Base-by-base conservation (phyloP, 2,797 vertebrate species). In the Huso huso region DNA sequence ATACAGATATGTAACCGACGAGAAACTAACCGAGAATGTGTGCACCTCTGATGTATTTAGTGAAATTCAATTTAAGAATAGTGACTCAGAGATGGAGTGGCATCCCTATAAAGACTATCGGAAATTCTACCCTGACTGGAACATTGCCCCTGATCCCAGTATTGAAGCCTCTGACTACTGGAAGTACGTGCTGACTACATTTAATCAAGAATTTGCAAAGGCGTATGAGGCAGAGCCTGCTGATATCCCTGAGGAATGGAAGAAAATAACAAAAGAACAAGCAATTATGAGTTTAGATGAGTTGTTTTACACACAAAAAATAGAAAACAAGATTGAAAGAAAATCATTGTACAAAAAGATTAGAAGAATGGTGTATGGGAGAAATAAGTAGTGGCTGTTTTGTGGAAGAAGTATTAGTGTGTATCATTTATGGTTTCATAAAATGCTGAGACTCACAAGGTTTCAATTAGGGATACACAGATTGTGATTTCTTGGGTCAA, bases 91-190 rank as follows among this genome's bases (percentile, higher is more conserved):
- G 0, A 0, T 6, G 4, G 0, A 74, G 8, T 6, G 0, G 0
- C 70, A 77, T 59, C 69, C 71, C 0, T 77, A 48, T 58, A 81
- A 77, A 12, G 52, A 80, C 0, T 83, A 81, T 49, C 50, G 0
- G 0, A 8, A 0, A 0, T 55, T 48, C 58, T 85, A 76, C 51
- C 80, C 80, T 66, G 73, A 82, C 37, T 87, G 85, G 84, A 2
- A 9, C 11, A 84, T 86, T 73, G 69, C 76, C 11, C 75, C 78
- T 11, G 83, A 85, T 57, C 0, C 0, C 8, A 72, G 57, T 15
- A 61, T 69, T 6, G 7, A 82, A 55, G 74, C 81, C 0, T 78
- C 83, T 13, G 74, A 83, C 66, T 83, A 80, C 73, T 86, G 85
- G 82, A 87, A 83, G 67, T 82, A 74, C 67, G 78, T 86, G 12